These are phyloP conservation scores for Drosophila nigrodunni DNA, from an alignment of 1,140 invertebrate species.

Conservation along the genomic window DNA sequence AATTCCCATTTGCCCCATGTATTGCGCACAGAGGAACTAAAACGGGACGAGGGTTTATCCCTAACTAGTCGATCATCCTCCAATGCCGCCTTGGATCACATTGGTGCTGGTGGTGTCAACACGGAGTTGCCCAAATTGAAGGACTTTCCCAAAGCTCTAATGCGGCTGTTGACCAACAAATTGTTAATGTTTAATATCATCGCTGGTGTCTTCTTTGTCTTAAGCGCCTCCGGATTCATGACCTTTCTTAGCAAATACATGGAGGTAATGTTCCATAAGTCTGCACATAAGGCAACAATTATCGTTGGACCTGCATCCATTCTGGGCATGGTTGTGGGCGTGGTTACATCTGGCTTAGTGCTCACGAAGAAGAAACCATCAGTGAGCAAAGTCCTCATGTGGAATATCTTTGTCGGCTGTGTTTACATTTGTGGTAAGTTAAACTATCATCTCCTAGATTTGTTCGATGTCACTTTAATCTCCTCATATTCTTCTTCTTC, in stretches of 20 bases:
- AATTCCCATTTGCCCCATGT: slow-evolving; percentile 77
- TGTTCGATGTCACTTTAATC: slow-evolving; percentile 79
- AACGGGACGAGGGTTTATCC: slow-evolving; percentile 68
- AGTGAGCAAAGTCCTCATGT: slow-evolving; percentile 87
- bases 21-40: slow-evolving; percentile 71
- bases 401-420: slow-evolving; percentile 88
- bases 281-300: slow-evolving; percentile 87
- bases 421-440: slow-evolving; percentile 85
- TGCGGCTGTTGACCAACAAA: slow-evolving; percentile 87
- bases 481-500: not conserved
- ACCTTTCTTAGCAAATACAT: slow-evolving; percentile 90
- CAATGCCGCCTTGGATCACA: slow-evolving; percentile 68
- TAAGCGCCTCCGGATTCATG: slow-evolving; percentile 89
- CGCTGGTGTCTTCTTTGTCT: slow-evolving; percentile 87
- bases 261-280: slow-evolving; percentile 89
- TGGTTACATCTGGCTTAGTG: slow-evolving; percentile 87
- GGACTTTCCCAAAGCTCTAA: slow-evolving; percentile 87
- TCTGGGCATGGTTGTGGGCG: slow-evolving; percentile 87
- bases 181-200: slow-evolving; percentile 87
- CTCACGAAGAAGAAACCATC: slow-evolving; percentile 88
- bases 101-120: slow-evolving; percentile 57
- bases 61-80: slow-evolving; percentile 72
- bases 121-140: slow-evolving; percentile 70
- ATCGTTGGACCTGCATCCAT: slow-evolving; percentile 87
- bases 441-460: too few species aligned